phyloP scores from a whole-genome alignment of 2,113 vertebrate species.

The Mobula hypostoma region DNA sequence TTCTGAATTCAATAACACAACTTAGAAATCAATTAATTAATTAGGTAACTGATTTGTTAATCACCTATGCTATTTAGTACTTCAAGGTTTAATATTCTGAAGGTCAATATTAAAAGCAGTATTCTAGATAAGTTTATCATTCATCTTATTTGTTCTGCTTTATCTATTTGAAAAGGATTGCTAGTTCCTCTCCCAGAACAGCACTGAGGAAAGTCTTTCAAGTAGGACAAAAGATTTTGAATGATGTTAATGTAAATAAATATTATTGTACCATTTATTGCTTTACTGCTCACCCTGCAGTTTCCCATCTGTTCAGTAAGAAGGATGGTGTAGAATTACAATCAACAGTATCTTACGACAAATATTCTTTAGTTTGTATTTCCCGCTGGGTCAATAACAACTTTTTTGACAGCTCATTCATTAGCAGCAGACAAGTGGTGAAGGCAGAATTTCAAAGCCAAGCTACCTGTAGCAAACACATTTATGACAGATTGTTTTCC shows the following conservation, averaged over 20 bases:
- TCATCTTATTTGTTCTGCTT: not conserved
- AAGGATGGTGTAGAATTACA: not conserved
- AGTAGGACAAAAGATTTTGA: not conserved
- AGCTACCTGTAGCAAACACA: not conserved
- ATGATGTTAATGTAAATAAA: constrained; percentile 23
- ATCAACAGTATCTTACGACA: not conserved
- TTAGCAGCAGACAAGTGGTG: not conserved
- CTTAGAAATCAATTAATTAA: too few relatives aligned
- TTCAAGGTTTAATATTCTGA: not conserved
- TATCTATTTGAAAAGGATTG: not conserved
- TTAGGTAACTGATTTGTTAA: too few relatives aligned
- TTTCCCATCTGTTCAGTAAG: not conserved
- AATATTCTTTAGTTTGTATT: not conserved
- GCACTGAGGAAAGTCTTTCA: not conserved
- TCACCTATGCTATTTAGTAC: not conserved
- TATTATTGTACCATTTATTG: constrained; percentile 1
- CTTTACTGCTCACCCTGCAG: constrained; percentile 26
- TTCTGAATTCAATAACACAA: not conserved
- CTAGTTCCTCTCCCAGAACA: too few relatives aligned
- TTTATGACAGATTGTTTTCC: constrained; percentile 6
- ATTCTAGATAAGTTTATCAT: too few relatives aligned
- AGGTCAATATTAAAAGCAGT: too few relatives aligned
- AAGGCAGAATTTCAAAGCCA: not conserved
- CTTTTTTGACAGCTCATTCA: constrained; percentile 18
- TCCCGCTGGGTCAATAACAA: not conserved